Evolutionary conservation across 64 coral and sea anemone genomes (phyloP).

Genomic region (Anthopleura sola): DNA sequence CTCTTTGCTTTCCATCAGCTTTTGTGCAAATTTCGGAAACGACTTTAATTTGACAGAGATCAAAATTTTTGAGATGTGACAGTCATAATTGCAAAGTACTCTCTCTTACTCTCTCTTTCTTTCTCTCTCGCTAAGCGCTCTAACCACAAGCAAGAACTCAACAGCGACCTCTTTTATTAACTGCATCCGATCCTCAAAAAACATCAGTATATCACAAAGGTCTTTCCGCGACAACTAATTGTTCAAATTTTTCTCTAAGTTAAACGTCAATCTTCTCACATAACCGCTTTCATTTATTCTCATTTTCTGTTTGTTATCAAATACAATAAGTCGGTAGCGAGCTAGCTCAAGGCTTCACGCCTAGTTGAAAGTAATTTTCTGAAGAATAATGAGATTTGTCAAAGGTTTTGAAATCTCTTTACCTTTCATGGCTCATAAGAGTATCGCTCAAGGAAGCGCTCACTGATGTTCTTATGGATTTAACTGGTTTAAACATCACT

Average conservation of each 20-base stretch:
- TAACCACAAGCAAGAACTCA: neutral
- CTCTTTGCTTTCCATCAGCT: neutral
- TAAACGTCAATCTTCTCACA: neutral
- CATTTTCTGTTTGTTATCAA: neutral
- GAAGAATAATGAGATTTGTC: neutral
- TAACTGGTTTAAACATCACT: neutral
- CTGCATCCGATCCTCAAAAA: neutral
- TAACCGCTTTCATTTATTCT: neutral
- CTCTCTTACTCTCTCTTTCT: no score
- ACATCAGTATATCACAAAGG: neutral
- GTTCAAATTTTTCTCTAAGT: neutral
- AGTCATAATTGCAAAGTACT: slow-evolving; percentile 5
- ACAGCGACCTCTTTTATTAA: neutral
- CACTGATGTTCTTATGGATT: neutral
- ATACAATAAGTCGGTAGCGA: neutral
- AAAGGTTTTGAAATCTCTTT: neutral
- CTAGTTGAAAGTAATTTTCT: neutral
- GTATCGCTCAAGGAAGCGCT: neutral
- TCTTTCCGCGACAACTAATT: neutral
- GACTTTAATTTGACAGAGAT: neutral
- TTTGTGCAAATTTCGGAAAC: slow-evolving; percentile 15
- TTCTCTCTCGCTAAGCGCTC: neutral
- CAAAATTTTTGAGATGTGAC: neutral
- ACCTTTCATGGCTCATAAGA: neutral
- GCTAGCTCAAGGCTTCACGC: no score